Evolutionary conservation across 2,113 vertebrate species (phyloP).

Genomic region (Malurus elegans): DNA sequence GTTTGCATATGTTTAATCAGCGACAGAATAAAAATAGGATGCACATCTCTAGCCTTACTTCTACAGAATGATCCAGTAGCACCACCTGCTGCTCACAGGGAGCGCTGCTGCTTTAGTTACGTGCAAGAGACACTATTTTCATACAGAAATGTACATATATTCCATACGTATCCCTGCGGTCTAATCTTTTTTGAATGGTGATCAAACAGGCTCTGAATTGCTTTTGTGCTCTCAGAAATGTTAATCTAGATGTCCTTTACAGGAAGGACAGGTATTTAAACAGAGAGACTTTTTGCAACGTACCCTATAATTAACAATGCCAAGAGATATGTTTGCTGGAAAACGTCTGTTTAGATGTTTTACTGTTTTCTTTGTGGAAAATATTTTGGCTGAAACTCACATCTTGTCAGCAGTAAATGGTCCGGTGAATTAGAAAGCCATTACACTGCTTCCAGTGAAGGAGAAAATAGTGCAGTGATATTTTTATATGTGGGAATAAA

Average conservation of each 20-base stretch:
- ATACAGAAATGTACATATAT: not conserved
- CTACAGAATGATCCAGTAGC: not conserved
- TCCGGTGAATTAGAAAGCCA: not conserved
- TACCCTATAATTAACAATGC: not conserved
- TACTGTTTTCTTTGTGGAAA: not conserved
- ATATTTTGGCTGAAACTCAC: not conserved
- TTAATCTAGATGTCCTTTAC: not conserved
- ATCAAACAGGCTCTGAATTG: not conserved
- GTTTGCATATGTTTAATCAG: not conserved
- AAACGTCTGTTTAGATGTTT: not conserved
- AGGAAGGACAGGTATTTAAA: not conserved
- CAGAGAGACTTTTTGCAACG: not conserved
- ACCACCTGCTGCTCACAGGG: not conserved
- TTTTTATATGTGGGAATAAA: not conserved
- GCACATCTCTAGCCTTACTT: rapidly evolving
- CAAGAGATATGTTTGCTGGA: not conserved
- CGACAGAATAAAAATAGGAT: not conserved
- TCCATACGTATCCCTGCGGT: not conserved
- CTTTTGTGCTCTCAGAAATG: not conserved
- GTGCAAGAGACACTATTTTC: rapidly evolving
- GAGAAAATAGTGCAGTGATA: not conserved
- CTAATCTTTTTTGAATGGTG: not conserved
- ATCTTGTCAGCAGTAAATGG: not conserved
- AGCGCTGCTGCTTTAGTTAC: not conserved
- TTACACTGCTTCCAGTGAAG: not conserved